phyloP scores from a whole-genome alignment of 2,888 invertebrate genomes.

The Sylvicola cinctus region DNA sequence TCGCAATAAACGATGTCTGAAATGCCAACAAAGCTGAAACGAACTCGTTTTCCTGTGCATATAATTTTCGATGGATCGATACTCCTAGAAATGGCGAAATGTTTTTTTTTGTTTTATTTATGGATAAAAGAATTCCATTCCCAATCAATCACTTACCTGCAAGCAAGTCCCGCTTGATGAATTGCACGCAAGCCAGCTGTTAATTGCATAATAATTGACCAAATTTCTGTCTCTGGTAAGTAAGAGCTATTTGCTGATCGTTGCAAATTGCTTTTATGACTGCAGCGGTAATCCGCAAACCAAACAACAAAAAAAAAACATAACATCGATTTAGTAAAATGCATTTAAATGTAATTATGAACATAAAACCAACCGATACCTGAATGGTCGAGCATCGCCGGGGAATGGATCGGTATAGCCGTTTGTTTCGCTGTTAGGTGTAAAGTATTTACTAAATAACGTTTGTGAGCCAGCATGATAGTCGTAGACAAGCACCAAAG shows the following conservation, averaged over 20 bases:
- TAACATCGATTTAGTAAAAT: not conserved
- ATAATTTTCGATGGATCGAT: slow-evolving; percentile 87
- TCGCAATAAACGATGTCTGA: slow-evolving; percentile 63
- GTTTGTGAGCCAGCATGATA: slow-evolving; percentile 86
- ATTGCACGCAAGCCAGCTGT: slow-evolving; percentile 83
- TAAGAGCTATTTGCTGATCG: slow-evolving; percentile 45
- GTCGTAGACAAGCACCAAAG: slow-evolving; percentile 90
- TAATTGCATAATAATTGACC: slow-evolving; percentile 90
- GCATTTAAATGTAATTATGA: not conserved
- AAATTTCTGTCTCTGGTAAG: slow-evolving; percentile 77
- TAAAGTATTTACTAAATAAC: slow-evolving; percentile 66
- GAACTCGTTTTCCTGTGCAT: slow-evolving; percentile 53
- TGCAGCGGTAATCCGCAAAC: no score
- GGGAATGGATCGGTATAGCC: slow-evolving; percentile 62
- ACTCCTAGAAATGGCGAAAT: slow-evolving; percentile 30
- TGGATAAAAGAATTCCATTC: no score
- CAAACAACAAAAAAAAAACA: not conserved
- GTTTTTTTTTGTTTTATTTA: no score
- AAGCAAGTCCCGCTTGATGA: slow-evolving; percentile 47
- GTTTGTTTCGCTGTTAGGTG: slow-evolving; percentile 34
- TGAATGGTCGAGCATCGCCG: slow-evolving; percentile 43
- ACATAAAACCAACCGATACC: no score
- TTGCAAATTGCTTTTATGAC: slow-evolving; percentile 26
- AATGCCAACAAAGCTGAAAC: slow-evolving; percentile 62
- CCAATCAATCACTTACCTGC: slow-evolving; percentile 37